Percentiles rank a stretch among this genome's conserved stretches.
phyloP scores from a whole-genome alignment of 2,113 vertebrate genomes.

The Daboia siamensis region DNA sequence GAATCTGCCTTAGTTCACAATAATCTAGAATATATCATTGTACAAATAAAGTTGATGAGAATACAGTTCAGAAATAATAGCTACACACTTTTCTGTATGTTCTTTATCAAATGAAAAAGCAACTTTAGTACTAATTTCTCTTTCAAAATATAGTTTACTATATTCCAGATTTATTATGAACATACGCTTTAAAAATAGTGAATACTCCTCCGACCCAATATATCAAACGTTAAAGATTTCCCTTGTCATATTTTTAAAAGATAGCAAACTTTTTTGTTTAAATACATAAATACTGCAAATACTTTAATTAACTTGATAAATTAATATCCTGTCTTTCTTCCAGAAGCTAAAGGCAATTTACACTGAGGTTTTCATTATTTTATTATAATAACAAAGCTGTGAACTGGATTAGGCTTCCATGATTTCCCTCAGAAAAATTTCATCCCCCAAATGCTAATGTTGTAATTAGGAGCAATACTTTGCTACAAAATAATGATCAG shows the following conservation, averaged over 20 bases:
- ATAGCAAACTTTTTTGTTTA: neutral
- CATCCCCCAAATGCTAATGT: neutral
- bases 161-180: neutral
- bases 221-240: neutral
- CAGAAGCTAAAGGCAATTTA: neutral
- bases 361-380: neutral
- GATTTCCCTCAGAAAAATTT: neutral
- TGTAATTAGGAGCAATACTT: neutral
- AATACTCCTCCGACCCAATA: neutral
- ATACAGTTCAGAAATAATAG: neutral
- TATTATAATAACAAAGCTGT: neutral
- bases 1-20: neutral
- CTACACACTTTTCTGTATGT: neutral
- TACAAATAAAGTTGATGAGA: neutral
- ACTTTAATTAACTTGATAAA: neutral
- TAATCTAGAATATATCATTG: neutral
- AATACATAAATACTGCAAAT: neutral
- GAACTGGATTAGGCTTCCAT: neutral
- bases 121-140: neutral
- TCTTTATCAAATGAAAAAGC: slow-evolving; percentile 6
- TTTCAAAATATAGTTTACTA: neutral
- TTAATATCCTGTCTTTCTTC: neutral
- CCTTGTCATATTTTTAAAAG: neutral
- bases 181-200: neutral
- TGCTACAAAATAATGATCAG: neutral